These are phyloP conservation scores for Platygyra sinensis DNA, from an alignment of 64 coral and sea anemone species.

Conservation along the genomic window DNA sequence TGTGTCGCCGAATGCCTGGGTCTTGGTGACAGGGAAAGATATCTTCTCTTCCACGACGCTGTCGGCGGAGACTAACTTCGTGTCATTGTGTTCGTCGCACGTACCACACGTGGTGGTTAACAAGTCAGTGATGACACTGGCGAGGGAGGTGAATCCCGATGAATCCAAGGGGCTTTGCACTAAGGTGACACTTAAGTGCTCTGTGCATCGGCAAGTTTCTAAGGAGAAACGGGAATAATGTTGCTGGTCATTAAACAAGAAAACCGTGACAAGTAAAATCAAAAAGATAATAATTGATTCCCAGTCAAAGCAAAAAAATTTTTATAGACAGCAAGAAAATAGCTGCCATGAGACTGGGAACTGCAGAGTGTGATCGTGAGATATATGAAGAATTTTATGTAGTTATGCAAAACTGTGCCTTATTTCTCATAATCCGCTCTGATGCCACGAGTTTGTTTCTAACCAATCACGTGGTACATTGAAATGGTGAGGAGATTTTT, in stretches of 20 bases:
- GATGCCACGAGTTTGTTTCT: too few species aligned
- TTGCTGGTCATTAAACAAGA: neutral
- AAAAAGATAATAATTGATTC: neutral
- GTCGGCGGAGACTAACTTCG: neutral
- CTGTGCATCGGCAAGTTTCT: conserved; percentile 37
- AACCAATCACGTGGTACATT: too few species aligned
- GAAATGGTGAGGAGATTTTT: too few species aligned
- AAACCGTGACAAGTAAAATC: too few species aligned
- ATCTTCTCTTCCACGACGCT: neutral
- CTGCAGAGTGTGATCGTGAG: too few species aligned
- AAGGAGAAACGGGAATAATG: neutral
- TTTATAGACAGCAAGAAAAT: too few species aligned
- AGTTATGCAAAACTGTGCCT: too few species aligned
- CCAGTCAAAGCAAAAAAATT: too few species aligned
- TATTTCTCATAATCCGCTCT: too few species aligned
- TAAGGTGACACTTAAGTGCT: neutral
- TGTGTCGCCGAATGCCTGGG: conserved; percentile 10
- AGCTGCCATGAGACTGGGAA: too few species aligned
- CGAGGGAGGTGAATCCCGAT: neutral
- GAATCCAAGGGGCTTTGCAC: neutral
- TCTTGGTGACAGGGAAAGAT: conserved; percentile 12
- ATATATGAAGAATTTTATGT: too few species aligned
- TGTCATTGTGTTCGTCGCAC: neutral
- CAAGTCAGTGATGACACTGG: neutral
- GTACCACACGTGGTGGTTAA: neutral